Evolutionary conservation across 2,888 invertebrate genomes (phyloP).

Genomic region (Drosophila mercatorum): DNA sequence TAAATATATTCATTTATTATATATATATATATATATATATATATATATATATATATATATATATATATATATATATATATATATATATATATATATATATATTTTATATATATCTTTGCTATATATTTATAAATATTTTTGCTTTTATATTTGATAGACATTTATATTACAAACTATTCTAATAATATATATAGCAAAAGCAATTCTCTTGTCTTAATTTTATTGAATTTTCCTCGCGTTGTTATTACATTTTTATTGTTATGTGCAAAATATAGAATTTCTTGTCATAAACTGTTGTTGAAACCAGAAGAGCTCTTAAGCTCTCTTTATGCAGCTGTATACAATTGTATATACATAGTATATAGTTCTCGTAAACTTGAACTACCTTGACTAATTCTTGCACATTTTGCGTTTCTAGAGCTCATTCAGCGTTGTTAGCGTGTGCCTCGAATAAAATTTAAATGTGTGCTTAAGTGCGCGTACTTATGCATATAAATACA

Average conservation of each 20-base stretch:
- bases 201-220: not conserved
- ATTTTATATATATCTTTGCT: too few relatives aligned
- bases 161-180: not conserved
- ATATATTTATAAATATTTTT: not conserved
- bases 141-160: not conserved
- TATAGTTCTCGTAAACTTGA: slow-evolving; percentile 5
- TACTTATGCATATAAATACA: not conserved
- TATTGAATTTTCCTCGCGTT: not conserved
- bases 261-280: not conserved
- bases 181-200: too few relatives aligned
- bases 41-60: too few relatives aligned
- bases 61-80: too few relatives aligned
- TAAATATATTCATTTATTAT: too few relatives aligned
- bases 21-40: too few relatives aligned
- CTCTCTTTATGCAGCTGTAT: not conserved
- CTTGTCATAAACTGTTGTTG: not conserved
- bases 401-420: slow-evolving; percentile 21
- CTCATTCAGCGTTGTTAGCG: slow-evolving; percentile 31
- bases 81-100: too few relatives aligned
- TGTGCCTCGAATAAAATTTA: slow-evolving; percentile 37
- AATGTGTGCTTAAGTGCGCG: slow-evolving; percentile 16
- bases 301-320: not conserved
- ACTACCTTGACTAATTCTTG: slow-evolving; percentile 11
- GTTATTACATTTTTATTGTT: not conserved
- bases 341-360: not conserved